These are phyloP conservation scores for Drosophila burlai DNA, from an alignment of 1,140 invertebrate species.

Conservation along the genomic window DNA sequence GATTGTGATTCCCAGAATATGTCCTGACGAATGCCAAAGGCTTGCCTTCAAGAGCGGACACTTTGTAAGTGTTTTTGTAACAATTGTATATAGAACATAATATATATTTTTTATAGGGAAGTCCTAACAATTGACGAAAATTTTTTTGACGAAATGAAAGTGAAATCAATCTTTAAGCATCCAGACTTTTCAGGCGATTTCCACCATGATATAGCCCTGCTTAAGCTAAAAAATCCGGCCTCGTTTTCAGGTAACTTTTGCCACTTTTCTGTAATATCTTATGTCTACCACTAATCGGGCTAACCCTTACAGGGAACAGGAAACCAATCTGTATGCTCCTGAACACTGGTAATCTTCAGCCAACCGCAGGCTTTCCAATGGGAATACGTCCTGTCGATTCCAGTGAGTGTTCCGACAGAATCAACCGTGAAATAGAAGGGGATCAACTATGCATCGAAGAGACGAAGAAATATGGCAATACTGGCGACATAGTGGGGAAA, in stretches of 20 bases:
- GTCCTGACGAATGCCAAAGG: slow-evolving; percentile 6
- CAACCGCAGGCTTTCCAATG: accelerated
- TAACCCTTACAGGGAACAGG: background rate
- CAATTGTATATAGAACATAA: background rate
- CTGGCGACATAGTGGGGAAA: slow-evolving; percentile 1
- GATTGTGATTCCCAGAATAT: background rate
- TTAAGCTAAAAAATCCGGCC: background rate
- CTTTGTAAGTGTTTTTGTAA: background rate
- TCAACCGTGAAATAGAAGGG: background rate
- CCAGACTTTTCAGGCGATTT: background rate
- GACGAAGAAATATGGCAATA: too few species aligned
- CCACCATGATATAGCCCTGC: slow-evolving; percentile 2
- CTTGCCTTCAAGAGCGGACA: background rate
- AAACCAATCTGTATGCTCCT: slow-evolving; percentile 16
- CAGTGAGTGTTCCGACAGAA: background rate
- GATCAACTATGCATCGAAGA: slow-evolving; percentile 3
- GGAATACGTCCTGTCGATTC: background rate
- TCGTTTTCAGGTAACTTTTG: background rate
- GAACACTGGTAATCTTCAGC: too few species aligned
- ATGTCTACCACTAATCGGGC: background rate
- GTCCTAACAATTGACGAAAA: background rate
- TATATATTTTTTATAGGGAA: background rate
- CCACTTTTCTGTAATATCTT: background rate
- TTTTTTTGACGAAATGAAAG: background rate
- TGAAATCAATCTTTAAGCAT: background rate